Percentiles rank a stretch among this genome's conserved stretches.
Conservation (phyloP, 2,797 vertebrate species). For the Phrynocephalus guinanensis region DNA sequence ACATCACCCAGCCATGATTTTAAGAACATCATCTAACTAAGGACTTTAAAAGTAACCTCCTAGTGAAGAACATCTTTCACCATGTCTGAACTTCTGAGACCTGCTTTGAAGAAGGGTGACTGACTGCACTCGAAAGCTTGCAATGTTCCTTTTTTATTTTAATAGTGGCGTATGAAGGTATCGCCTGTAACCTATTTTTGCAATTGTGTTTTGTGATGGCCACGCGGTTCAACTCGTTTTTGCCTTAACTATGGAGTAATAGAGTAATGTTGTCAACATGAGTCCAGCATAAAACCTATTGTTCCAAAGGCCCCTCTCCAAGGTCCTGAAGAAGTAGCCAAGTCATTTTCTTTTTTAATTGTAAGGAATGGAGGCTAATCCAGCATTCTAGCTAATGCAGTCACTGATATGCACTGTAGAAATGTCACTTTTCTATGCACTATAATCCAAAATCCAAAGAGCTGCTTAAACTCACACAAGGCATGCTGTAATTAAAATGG, state of each 20-base stretch:
- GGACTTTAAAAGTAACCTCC: no score
- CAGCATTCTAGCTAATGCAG: neutral
- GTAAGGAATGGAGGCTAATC: neutral
- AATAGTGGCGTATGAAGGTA: no score
- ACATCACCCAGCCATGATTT: no score
- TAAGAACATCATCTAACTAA: no score
- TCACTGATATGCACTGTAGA: neutral
- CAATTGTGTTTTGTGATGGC: no score
- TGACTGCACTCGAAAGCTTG: no score
- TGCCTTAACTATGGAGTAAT: neutral
- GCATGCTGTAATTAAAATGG: neutral
- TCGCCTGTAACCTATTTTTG: no score
- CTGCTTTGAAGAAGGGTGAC: no score
- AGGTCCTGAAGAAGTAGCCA: constrained; percentile 7
- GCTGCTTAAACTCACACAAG: neutral
- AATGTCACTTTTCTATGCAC: neutral
- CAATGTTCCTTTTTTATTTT: no score
- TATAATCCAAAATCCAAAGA: neutral
- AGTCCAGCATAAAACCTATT: neutral
- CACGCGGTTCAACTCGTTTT: no score
- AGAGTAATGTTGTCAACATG: neutral
- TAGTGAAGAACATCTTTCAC: no score
- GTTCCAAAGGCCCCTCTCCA: neutral
- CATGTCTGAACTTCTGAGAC: no score
- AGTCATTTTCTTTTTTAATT: neutral